These are phyloP conservation scores for Rostratula benghalensis DNA, from an alignment of 2,113 vertebrate species.

Conservation along the genomic window DNA sequence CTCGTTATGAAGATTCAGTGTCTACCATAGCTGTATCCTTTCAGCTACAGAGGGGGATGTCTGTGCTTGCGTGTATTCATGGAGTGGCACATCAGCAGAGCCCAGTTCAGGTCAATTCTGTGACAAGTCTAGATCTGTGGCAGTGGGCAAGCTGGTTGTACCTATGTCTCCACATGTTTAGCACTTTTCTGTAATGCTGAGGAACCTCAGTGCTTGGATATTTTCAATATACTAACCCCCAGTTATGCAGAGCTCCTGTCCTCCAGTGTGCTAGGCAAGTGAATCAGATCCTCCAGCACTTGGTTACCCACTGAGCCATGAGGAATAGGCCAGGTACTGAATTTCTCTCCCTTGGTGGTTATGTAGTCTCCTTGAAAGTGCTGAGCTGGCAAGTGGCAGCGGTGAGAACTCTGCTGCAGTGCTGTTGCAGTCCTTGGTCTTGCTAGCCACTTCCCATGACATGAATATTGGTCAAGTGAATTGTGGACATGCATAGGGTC, in stretches of 20 bases:
- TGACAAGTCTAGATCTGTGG: background rate
- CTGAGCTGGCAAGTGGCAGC: background rate
- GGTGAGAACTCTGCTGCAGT: background rate
- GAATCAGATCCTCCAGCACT: background rate
- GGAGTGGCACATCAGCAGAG: background rate
- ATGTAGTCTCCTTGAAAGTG: background rate
- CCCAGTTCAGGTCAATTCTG: background rate
- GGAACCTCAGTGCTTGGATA: background rate
- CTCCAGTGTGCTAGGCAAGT: background rate
- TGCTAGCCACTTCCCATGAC: background rate
- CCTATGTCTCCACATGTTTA: accelerated
- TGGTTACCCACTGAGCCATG: accelerated
- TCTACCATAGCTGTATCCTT: accelerated
- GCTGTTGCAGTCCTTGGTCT: accelerated
- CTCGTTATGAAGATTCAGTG: background rate
- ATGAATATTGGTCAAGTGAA: background rate
- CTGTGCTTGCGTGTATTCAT: background rate
- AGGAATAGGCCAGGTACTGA: background rate
- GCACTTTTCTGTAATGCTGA: background rate
- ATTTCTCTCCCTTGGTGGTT: background rate
- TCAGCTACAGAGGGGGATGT: background rate
- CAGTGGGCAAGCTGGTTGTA: background rate
- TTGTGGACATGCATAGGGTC: background rate
- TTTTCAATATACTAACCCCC: background rate
- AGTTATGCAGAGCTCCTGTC: accelerated